Evolutionary conservation across 2,113 vertebrate species (phyloP), one percentile per base, ranked within the genome.

Genomic region (Amphiprion ocellaris): DNA sequence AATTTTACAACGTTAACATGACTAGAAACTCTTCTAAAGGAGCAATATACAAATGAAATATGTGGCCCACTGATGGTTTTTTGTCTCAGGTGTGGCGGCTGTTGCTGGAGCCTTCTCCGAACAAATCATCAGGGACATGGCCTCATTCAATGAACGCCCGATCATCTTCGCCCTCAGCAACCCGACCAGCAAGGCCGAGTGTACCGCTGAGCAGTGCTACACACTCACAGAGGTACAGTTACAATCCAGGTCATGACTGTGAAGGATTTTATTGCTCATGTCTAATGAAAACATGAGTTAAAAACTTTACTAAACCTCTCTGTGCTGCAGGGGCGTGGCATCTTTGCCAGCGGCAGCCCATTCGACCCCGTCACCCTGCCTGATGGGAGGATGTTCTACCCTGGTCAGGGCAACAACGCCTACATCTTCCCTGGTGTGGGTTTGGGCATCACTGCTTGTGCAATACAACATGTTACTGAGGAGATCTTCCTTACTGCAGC

Each of bases 111-210:
- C 97, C 14, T 99, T 99, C 90, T 96, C 97, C 0, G 86, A 97
- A 85, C 90, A 95, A 70, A 97, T 99, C 88, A 95, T 99, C 90
- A 95, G 92, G 74, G 95, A 96, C 70, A 99, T 99, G 98, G 97
- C 97, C 53, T 87, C 92, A 56, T 94, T 97, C 82, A 99, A 99
- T 52, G 59, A 99, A 58, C 92, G 39, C 8, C 98, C 98, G 2
- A 96, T 99, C 77, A 97, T 99, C 92, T 99, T 99, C 76, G 98
- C 98, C 72, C 96, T 99, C 87, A 99, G 98, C 91, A 99, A 99
- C 86, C 98, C 98, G 2, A 99, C 98, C 60, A 98, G 97, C 92
- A 99, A 99, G 94, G 97, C 98, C 11, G 98, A 99, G 84, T 99
- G 98, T 79, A 98, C 97, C 15, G 98, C 98, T 55, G 97, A 99